These are phyloP conservation scores for Azorinus chamasolen DNA, from an alignment of 2,888 invertebrate species.

Conservation along the genomic window DNA sequence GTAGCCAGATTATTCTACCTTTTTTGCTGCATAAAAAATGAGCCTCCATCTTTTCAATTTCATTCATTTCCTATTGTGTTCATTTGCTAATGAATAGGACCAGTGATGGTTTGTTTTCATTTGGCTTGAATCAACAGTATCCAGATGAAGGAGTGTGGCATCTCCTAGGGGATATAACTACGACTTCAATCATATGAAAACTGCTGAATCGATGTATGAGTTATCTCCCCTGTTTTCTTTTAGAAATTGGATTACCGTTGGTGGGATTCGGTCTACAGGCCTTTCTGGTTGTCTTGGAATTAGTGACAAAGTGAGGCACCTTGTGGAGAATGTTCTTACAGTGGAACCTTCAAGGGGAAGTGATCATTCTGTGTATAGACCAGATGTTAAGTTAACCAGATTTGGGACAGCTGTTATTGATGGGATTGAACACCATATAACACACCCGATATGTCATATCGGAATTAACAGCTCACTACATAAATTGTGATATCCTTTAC, in stretches of 20 bases:
- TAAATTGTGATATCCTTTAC: conserved; percentile 25
- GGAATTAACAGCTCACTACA: conserved; percentile 32
- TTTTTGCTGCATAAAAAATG: too few species aligned
- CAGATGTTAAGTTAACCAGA: conserved; percentile 53
- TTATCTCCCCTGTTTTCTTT: not conserved
- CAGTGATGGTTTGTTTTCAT: not conserved
- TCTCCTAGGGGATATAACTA: too few species aligned
- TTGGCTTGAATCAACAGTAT: not conserved
- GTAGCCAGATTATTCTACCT: too few species aligned
- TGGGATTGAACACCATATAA: conserved; percentile 59
- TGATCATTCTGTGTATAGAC: conserved; percentile 25
- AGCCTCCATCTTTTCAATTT: too few species aligned
- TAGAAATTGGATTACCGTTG: conserved; percentile 70
- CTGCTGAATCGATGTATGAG: too few species aligned
- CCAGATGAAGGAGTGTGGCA: not conserved
- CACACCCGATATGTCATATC: conserved; percentile 71
- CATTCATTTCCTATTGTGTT: too few species aligned
- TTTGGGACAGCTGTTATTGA: conserved; percentile 55
- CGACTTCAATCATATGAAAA: too few species aligned
- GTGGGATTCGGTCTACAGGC: conserved; percentile 82
- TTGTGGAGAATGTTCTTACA: conserved; percentile 53
- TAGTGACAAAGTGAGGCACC: conserved; percentile 64
- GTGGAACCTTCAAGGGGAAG: conserved; percentile 63
- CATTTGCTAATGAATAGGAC: not conserved
- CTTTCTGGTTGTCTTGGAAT: conserved; percentile 78